Base-by-base conservation (phyloP, 2,888 invertebrate species). In the Drosophila birchii region DNA sequence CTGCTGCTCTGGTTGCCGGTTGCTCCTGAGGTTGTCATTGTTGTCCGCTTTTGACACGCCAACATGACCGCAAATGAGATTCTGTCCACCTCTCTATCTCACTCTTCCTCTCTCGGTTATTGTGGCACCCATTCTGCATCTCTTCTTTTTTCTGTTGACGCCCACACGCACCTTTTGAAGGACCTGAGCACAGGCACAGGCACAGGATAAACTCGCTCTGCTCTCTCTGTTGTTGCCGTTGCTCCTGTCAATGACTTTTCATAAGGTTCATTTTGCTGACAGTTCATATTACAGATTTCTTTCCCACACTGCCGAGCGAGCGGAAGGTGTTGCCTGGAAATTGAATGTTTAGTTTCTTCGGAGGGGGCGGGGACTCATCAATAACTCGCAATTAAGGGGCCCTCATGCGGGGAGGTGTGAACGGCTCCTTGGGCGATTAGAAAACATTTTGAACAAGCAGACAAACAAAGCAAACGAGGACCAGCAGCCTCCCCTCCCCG, bases 41-140 rank as follows among this genome's bases (percentile, higher is more conserved):
- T 56, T 66, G 76, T 75, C 49, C 60, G 70, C 78, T 79, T 68
- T 80, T 76, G 88, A 88, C 89, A 89, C 78, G 81, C 67, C 90
- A 79, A 75, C 77, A 77, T 67, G 78, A 76, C 86, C 90, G 56
- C 87, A 89, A 88, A 89, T 88, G 90, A 84, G 90, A 88, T 80
- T 80, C 75, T 82, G 70, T 75, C 80, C 66, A 47, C 75, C 72
- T 47, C 41, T n/a, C 32, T 18, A 47, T 26, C 12, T 18, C 43
- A 32, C 14, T 9, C 18, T 32, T 6, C 18, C 32, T 45, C 12
- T 26, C 39, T 38, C 26, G 2, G 26, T 20, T 34, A 14, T n/a
- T 20, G 47, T n/a, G 38, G 26, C 29, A 18, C 7, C 32, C 51
- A 51, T 26, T 47, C n/a, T 75, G 55, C 72, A 56, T 60, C 53